phyloP scores from a whole-genome alignment of 2,113 vertebrate species.

The Henicopernis longicauda region DNA sequence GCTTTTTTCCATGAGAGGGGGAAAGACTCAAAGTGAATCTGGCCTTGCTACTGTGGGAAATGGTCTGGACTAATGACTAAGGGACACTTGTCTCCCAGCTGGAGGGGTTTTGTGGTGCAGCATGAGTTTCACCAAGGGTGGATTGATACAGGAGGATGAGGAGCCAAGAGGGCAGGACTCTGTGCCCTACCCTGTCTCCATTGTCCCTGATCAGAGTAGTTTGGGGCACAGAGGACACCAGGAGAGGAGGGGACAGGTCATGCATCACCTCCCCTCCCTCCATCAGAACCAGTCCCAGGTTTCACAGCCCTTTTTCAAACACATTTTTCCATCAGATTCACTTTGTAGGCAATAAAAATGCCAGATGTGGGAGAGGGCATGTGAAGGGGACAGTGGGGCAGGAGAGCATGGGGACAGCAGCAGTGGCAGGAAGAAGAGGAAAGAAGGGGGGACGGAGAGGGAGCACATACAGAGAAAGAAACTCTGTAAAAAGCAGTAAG shows the following conservation, averaged over 20 bases:
- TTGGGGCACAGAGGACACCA: neutral
- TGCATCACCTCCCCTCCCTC: neutral
- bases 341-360: neutral
- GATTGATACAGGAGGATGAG: neutral
- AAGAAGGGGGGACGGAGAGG: neutral
- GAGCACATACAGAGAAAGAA: neutral
- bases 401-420: neutral
- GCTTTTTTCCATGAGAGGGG: neutral
- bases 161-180: neutral
- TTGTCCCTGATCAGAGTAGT: neutral
- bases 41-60: neutral
- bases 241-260: neutral
- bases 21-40: neutral
- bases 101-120: neutral
- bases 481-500: constrained; percentile 19
- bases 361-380: neutral
- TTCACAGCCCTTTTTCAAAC: neutral
- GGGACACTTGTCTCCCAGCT: neutral
- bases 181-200: too few relatives aligned
- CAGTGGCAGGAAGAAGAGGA: neutral
- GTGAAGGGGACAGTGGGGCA: neutral
- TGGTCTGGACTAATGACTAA: neutral
- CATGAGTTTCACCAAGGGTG: neutral
- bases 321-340: neutral
- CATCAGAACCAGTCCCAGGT: neutral